Percentiles rank a stretch among this genome's conserved stretches.
Conservation (phyloP, 2,797 vertebrate genomes). For the Eremophila alpestris region DNA sequence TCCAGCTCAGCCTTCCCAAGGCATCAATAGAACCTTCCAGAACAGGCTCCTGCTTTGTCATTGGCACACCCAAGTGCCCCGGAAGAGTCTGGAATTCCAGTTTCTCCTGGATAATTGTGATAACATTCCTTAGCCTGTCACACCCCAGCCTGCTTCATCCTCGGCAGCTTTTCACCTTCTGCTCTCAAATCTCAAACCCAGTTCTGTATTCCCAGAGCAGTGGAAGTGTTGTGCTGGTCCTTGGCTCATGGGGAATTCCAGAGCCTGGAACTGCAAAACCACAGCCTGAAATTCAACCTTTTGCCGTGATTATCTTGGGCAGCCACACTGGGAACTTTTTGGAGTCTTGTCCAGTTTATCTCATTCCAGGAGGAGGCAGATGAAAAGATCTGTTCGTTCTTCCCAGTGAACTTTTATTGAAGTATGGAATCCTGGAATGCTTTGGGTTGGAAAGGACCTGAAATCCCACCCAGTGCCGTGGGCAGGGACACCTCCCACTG, state of each 20-base stretch:
- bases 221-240: no score
- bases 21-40: neutral
- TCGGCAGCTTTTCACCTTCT: neutral
- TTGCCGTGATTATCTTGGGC: no score
- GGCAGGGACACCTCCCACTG: neutral
- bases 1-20: no score
- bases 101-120: neutral
- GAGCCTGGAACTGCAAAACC: no score
- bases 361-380: neutral
- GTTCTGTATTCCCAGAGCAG: no score
- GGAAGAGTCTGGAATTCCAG: neutral
- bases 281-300: no score
- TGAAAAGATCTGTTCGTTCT: neutral
- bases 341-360: neutral
- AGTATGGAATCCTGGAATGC: neutral
- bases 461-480: rapidly evolving
- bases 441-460: neutral
- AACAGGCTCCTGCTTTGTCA: neutral
- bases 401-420: neutral
- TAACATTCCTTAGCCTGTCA: neutral
- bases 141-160: neutral
- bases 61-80: neutral
- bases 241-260: no score
- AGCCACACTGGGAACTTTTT: neutral
- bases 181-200: neutral